phyloP scores from a whole-genome alignment of 1,140 invertebrate genomes.

The Bombus waltoni region DNA sequence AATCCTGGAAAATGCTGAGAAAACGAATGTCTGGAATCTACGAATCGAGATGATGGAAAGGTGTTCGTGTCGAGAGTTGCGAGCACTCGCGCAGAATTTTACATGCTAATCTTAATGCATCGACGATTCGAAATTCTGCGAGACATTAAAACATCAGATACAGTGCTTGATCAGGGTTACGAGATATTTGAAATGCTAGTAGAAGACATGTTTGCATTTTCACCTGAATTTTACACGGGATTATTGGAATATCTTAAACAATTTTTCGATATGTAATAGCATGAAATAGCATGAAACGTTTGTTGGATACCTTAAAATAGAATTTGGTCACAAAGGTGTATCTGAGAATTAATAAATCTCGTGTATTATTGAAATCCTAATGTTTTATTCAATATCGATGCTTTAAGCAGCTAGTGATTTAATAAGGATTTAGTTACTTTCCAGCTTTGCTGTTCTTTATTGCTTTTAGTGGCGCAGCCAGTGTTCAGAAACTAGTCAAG shows the following conservation, averaged over 20 bases:
- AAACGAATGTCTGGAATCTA: not conserved
- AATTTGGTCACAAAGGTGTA: not conserved
- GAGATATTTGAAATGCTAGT: not conserved
- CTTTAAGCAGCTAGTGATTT: not conserved
- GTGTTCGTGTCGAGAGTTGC: not conserved
- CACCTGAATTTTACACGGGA: not conserved
- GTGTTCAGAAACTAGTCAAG: not conserved
- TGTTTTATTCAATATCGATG: not conserved
- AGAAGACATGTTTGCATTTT: not conserved
- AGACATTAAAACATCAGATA: slow-evolving; percentile 4
- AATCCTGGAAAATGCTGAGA: slow-evolving; percentile 50
- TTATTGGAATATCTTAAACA: not conserved
- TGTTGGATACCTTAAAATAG: not conserved
- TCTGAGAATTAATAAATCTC: not conserved
- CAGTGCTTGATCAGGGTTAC: not conserved
- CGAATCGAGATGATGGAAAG: not conserved
- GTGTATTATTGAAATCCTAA: not conserved
- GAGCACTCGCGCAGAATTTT: not conserved
- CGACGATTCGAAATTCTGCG: not conserved
- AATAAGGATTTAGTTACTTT: not conserved
- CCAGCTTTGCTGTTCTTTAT: not conserved
- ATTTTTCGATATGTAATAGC: not conserved
- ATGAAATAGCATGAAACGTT: not conserved
- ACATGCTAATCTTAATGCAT: not conserved
- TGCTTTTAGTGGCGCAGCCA: not conserved